phyloP scores from a whole-genome alignment of 2,113 vertebrate species.

The Axis porcinus region DNA sequence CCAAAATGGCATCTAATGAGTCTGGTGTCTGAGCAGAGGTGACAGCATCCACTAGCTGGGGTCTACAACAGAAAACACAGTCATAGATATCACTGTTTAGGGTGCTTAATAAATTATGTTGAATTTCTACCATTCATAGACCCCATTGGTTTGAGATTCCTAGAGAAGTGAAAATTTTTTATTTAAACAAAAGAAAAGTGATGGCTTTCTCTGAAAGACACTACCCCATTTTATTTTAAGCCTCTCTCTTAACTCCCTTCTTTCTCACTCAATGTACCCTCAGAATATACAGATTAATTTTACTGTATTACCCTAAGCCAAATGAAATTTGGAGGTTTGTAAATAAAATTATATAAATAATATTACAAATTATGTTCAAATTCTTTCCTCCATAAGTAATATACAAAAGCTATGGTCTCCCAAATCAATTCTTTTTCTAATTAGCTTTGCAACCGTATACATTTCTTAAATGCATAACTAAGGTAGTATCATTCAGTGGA shows the following conservation, averaged over 20 bases:
- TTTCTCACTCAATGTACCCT: not conserved
- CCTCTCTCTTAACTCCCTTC: not conserved
- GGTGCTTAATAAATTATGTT: not conserved
- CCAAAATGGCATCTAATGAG: conserved; percentile 89
- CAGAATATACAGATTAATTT: conserved; percentile 4
- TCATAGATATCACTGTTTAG: not conserved
- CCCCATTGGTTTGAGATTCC: not conserved
- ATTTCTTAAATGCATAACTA: not conserved
- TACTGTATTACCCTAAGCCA: not conserved
- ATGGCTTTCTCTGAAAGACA: not conserved
- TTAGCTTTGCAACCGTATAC: not conserved
- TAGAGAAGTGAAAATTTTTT: not conserved
- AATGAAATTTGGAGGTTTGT: not conserved
- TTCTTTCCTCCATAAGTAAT: not conserved
- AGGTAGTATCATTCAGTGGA: not conserved
- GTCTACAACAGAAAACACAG: conserved; percentile 78
- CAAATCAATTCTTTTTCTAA: not conserved
- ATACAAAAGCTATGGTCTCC: not conserved
- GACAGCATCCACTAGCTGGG: conserved; percentile 93
- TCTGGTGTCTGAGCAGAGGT: conserved; percentile 93
- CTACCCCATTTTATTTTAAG: not conserved
- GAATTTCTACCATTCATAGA: not conserved
- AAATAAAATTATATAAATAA: not conserved
- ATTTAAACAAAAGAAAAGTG: not conserved
- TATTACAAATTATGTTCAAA: not conserved